Conservation (phyloP, 2,113 vertebrate genomes). For the Labrus mixtus region DNA sequence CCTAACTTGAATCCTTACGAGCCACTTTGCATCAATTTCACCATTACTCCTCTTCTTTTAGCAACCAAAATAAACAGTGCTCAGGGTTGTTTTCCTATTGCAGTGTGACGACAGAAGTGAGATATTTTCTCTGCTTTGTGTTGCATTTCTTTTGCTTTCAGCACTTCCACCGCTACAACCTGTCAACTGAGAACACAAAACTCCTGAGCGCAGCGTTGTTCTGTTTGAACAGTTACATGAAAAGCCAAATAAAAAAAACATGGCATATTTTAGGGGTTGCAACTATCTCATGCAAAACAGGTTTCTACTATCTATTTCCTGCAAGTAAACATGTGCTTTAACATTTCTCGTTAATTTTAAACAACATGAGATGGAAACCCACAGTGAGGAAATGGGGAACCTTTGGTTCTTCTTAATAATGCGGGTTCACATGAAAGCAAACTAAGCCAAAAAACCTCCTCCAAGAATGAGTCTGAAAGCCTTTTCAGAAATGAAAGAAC, state of each 20-base stretch:
- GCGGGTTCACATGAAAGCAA: background rate
- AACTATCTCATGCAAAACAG: background rate
- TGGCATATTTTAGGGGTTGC: too few relatives aligned
- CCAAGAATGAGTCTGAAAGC: background rate
- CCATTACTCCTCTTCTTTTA: constrained; percentile 2
- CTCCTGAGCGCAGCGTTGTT: background rate
- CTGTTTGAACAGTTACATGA: background rate
- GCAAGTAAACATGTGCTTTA: background rate
- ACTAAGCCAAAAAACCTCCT: background rate
- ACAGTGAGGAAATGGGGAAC: background rate
- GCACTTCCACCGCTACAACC: background rate
- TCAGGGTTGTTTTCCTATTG: background rate
- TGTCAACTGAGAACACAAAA: background rate
- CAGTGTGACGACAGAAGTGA: background rate
- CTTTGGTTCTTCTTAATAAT: background rate
- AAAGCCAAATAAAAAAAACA: background rate
- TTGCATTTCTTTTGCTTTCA: background rate
- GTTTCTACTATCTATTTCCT: background rate
- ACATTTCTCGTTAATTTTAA: too few relatives aligned
- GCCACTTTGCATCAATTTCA: constrained; percentile 5
- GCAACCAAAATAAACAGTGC: background rate
- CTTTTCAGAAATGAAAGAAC: constrained; percentile 2
- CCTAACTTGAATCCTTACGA: background rate
- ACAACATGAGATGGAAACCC: background rate
- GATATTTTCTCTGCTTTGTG: background rate